Conservation (phyloP, 2,113 vertebrate species). For the Cranoglanis bouderius region DNA sequence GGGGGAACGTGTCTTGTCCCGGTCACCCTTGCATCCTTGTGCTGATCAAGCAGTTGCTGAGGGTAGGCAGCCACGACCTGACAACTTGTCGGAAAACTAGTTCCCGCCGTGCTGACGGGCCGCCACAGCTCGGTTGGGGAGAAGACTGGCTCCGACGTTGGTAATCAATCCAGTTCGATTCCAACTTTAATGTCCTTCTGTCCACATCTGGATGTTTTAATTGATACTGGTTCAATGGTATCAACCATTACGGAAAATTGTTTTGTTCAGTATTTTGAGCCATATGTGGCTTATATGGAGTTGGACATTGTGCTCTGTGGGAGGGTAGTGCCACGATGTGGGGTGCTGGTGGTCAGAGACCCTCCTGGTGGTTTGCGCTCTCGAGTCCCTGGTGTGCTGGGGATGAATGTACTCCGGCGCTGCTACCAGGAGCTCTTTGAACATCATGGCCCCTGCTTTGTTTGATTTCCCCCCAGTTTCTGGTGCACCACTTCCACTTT, state of each 20-base stretch:
- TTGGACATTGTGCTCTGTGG: constrained; percentile 14
- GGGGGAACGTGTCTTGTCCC: no score
- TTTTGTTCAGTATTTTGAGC: constrained; percentile 17
- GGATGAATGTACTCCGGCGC: constrained; percentile 32
- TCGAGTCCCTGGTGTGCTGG: constrained; percentile 25
- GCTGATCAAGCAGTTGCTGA: no score
- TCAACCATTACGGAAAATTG: constrained; percentile 39
- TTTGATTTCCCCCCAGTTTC: background rate
- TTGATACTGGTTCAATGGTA: constrained; percentile 53
- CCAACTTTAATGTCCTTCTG: background rate
- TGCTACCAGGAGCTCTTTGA: constrained; percentile 33
- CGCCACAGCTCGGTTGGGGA: constrained; percentile 32
- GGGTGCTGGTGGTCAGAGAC: constrained; percentile 41
- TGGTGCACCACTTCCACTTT: background rate
- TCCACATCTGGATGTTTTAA: constrained; percentile 5
- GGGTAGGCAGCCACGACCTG: no score
- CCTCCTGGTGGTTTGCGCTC: background rate
- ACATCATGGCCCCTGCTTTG: background rate
- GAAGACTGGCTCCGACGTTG: constrained; percentile 2
- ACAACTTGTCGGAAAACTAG: constrained; percentile 24
- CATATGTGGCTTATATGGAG: constrained; percentile 36
- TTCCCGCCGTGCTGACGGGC: constrained; percentile 8
- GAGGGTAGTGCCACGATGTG: background rate
- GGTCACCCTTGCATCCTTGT: background rate
- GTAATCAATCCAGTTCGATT: no score